Conservation (phyloP, 2,113 vertebrate genomes). For the Rhagologus leucostigma region DNA sequence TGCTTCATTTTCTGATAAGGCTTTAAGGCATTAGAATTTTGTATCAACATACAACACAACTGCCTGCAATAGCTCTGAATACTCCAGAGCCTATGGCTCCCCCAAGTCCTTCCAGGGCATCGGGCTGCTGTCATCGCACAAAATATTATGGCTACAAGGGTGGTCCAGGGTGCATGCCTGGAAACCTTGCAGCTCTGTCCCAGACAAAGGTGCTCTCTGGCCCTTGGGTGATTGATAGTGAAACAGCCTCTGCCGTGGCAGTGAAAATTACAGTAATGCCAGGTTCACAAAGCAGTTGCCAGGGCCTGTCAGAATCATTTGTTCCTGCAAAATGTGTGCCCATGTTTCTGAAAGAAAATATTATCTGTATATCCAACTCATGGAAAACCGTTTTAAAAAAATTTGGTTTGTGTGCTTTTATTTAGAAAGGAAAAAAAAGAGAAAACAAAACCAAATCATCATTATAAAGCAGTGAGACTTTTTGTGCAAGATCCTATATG, state of each 20-base stretch:
- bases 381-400: neutral
- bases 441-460: neutral
- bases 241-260: neutral
- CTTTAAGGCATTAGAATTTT: neutral
- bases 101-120: neutral
- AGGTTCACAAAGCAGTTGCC: neutral
- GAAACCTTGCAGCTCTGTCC: neutral
- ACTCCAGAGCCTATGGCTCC: neutral
- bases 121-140: neutral
- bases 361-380: neutral
- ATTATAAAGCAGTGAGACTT: neutral
- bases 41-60: neutral
- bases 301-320: neutral
- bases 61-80: neutral
- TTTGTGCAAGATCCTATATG: neutral
- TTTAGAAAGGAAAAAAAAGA: neutral
- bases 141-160: neutral
- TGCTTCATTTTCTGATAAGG: neutral
- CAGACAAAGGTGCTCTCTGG: neutral
- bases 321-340: neutral
- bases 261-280: neutral
- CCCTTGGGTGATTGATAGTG: neutral
- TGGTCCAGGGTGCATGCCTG: neutral
- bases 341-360: neutral
- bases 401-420: rapidly evolving